Conservation (phyloP, 2,888 invertebrate genomes). For the Dioctria linearis region DNA sequence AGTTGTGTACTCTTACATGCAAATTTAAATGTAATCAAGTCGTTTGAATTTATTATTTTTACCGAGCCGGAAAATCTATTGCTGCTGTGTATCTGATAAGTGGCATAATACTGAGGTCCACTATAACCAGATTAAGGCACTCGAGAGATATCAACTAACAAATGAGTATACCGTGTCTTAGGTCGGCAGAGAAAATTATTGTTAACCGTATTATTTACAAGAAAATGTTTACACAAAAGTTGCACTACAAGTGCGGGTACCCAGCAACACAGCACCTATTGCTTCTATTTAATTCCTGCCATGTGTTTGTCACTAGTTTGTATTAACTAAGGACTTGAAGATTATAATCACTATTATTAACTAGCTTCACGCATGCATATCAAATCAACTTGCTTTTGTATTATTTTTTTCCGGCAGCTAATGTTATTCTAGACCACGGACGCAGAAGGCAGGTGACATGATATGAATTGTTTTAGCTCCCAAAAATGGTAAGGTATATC, state of each 20-base stretch:
- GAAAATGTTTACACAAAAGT: background rate
- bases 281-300: too few species aligned
- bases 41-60: too few species aligned
- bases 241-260: background rate
- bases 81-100: conserved; percentile 7
- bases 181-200: conserved; percentile 10
- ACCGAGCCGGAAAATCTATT: background rate
- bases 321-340: too few species aligned
- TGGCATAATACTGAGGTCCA: background rate
- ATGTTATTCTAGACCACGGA: too few species aligned
- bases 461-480: conserved; percentile 26
- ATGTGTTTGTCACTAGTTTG: too few species aligned
- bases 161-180: conserved; percentile 14
- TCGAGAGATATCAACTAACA: conserved; percentile 22
- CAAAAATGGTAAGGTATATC: conserved; percentile 28
- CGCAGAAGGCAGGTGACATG: conserved; percentile 7
- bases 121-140: conserved; percentile 13
- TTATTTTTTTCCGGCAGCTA: too few species aligned
- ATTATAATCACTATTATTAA: too few species aligned
- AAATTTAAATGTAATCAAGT: too few species aligned
- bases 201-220: conserved; percentile 39
- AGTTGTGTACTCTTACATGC: too few species aligned
- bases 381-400: too few species aligned
- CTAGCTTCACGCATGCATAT: too few species aligned
- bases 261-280: too few species aligned